phyloP scores from a whole-genome alignment of 30 jellyfish, hydroid and myxozoan genomes.

The Mastigias papua region DNA sequence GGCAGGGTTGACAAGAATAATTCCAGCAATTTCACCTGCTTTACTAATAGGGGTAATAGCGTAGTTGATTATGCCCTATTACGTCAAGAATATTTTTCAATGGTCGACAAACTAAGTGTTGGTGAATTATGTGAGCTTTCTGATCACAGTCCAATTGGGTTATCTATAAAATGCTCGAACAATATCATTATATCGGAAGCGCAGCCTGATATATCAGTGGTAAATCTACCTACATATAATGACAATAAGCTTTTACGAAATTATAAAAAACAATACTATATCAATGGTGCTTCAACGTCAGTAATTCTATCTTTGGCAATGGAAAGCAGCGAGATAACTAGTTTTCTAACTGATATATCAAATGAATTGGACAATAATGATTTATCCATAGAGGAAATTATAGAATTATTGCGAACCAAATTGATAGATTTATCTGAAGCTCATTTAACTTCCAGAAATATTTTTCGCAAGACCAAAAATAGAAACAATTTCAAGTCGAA shows the following conservation, averaged over 20 bases:
- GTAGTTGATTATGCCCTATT: no score
- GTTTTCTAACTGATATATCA: conserved; percentile 2
- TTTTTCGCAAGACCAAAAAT: background rate
- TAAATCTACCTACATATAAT: background rate
- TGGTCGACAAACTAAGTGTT: no score
- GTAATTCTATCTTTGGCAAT: conserved; percentile 9
- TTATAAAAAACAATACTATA: conserved; percentile 8
- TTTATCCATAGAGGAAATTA: background rate
- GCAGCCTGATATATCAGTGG: conserved; percentile 14
- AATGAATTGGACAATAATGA: conserved; percentile 9
- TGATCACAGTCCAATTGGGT: conserved; percentile 25
- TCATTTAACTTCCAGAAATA: background rate
- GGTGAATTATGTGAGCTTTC: no score
- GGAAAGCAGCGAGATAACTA: conserved; percentile 10
- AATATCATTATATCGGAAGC: background rate
- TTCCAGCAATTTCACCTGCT: conserved; percentile 28
- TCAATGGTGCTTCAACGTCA: background rate
- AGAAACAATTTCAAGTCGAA: background rate
- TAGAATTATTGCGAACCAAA: conserved; percentile 18
- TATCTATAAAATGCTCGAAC: conserved; percentile 8
- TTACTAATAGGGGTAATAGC: conserved; percentile 27
- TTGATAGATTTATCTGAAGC: conserved; percentile 22
- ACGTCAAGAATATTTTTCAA: no score
- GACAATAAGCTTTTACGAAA: background rate
- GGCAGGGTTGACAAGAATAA: conserved; percentile 19